Evolutionary conservation across 1,140 invertebrate genomes (phyloP).

Genomic region (Apis laboriosa): DNA sequence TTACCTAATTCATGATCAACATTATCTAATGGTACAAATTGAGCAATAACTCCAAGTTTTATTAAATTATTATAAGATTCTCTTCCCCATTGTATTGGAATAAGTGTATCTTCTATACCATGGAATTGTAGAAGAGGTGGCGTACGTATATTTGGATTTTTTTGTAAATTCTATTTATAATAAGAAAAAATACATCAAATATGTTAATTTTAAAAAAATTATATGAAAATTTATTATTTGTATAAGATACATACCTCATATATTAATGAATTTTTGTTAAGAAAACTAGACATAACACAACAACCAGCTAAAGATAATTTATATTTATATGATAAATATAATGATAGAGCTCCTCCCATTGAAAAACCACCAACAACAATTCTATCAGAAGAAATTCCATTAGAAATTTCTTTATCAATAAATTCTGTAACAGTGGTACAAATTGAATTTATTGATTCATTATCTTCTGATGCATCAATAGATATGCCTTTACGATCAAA

Average conservation of each 20-base stretch:
- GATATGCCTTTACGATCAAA: slow-evolving; percentile 80
- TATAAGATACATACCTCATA: slow-evolving; percentile 79
- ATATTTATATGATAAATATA: slow-evolving; percentile 85
- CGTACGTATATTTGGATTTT: slow-evolving; percentile 13
- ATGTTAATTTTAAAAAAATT: background rate
- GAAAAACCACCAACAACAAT: slow-evolving; percentile 89
- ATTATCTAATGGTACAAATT: slow-evolving; percentile 80
- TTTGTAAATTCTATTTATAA: slow-evolving; percentile 38
- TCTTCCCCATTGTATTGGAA: slow-evolving; percentile 82
- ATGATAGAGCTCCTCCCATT: slow-evolving; percentile 87
- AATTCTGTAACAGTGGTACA: slow-evolving; percentile 82
- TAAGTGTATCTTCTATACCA: slow-evolving; percentile 80
- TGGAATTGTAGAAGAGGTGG: slow-evolving; percentile 76
- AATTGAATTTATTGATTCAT: slow-evolving; percentile 83
- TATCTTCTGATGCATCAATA: slow-evolving; percentile 83
- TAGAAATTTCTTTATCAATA: slow-evolving; percentile 84
- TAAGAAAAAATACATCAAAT: background rate
- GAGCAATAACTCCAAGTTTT: slow-evolving; percentile 79
- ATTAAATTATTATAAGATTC: slow-evolving; percentile 79
- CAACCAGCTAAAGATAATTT: slow-evolving; percentile 84
- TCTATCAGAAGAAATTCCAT: slow-evolving; percentile 84
- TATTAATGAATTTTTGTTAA: slow-evolving; percentile 85
- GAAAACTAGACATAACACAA: slow-evolving; percentile 87
- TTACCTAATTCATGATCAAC: slow-evolving; percentile 82
- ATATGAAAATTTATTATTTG: background rate